Percentiles rank a stretch among this genome's conserved stretches.
Evolutionary conservation across 2,888 invertebrate genomes (phyloP).

Genomic region (Bimastos eiseni): DNA sequence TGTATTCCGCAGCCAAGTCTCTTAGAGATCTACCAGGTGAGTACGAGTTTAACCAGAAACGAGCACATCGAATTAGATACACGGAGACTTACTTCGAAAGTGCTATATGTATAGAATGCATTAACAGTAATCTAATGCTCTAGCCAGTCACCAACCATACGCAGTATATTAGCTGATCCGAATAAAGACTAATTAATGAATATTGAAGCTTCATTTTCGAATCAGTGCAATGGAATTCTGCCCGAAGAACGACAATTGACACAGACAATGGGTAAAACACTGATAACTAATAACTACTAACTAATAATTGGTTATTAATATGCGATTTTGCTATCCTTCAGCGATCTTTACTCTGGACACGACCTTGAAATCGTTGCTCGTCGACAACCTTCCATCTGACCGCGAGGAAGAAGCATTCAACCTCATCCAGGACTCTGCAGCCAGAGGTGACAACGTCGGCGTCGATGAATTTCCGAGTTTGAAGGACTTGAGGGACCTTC

Average conservation of each 20-base stretch:
- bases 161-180: neutral
- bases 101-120: neutral
- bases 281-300: too few relatives aligned
- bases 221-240: too few relatives aligned
- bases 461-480: neutral
- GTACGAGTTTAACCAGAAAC: neutral
- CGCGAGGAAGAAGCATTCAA: neutral
- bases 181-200: neutral
- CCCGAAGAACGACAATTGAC: too few relatives aligned
- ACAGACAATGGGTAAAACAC: too few relatives aligned
- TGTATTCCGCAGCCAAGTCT: neutral
- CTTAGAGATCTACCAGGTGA: constrained; percentile 13
- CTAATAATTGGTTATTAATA: neutral
- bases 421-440: constrained; percentile 15
- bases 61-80: too few relatives aligned
- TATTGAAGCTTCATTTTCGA: too few relatives aligned
- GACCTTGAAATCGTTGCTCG: constrained; percentile 9
- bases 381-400: constrained; percentile 1
- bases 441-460: constrained; percentile 23
- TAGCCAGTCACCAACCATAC: neutral
- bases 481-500: constrained; percentile 1
- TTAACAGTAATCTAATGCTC: neutral
- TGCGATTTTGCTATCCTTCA: neutral
- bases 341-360: constrained; percentile 6
- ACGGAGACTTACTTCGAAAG: neutral